These are phyloP conservation scores for Anarhynchus alexandrinus DNA, from an alignment of 2,113 vertebrate genomes.

Conservation along the genomic window DNA sequence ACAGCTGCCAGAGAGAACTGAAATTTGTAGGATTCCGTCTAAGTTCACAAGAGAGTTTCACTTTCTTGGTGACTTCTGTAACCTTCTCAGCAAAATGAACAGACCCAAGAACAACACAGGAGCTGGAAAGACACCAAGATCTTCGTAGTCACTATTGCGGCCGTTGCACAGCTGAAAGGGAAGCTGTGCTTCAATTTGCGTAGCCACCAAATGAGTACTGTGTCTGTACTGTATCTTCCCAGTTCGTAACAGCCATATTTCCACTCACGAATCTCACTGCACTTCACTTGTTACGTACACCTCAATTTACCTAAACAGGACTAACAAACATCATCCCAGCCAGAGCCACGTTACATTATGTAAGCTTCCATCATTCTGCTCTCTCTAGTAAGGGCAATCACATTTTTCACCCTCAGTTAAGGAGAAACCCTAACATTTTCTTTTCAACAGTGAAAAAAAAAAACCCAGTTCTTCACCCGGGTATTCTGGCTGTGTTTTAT, in stretches of 20 bases:
- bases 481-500: neutral
- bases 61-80: neutral
- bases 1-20: neutral
- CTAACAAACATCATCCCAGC: neutral
- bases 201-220: neutral
- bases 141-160: neutral
- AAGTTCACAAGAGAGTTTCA: neutral
- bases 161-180: neutral
- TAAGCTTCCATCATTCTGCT: neutral
- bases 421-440: neutral
- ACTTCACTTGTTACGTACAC: neutral
- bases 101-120: neutral
- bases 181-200: neutral
- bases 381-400: neutral
- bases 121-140: neutral
- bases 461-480: neutral
- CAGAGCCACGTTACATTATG: neutral
- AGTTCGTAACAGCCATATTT: neutral
- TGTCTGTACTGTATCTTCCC: neutral
- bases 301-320: neutral
- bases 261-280: neutral
- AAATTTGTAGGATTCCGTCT: neutral
- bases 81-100: slow-evolving; percentile 2
- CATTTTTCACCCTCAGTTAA: neutral
- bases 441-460: neutral